These are phyloP conservation scores for Spermophilus dauricus DNA, from an alignment of 2,113 vertebrate genomes.

Conservation along the genomic window DNA sequence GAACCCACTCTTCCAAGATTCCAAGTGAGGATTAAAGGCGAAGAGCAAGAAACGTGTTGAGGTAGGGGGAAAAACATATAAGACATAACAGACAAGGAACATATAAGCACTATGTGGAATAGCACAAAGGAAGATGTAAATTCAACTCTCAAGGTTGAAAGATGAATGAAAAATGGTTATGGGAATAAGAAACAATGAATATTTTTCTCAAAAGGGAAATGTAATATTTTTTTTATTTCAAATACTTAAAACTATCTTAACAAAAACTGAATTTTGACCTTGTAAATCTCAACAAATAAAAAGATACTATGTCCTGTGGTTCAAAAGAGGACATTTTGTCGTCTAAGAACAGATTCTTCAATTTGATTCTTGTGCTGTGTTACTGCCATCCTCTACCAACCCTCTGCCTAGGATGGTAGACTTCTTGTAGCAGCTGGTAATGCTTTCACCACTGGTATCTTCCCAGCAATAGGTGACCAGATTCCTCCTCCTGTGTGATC, in stretches of 20 bases:
- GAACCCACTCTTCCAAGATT: not conserved
- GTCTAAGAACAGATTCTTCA: not conserved
- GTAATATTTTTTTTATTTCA: not conserved
- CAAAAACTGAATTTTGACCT: not conserved
- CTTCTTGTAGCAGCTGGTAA: not conserved
- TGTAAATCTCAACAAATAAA: not conserved
- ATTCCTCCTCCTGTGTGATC: not conserved
- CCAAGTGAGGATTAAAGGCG: slow-evolving; percentile 42
- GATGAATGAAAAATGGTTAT: not conserved
- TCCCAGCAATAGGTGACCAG: not conserved
- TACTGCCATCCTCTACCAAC: not conserved
- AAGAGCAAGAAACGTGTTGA: not conserved
- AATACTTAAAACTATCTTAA: not conserved
- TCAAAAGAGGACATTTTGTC: not conserved
- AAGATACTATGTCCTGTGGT: not conserved
- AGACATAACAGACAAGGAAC: not conserved
- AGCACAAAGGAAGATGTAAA: not conserved
- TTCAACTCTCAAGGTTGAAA: not conserved
- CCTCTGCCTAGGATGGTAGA: not conserved
- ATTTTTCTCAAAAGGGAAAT: not conserved
- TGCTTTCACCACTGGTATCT: not conserved
- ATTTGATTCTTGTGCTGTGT: not conserved
- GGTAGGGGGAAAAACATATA: not conserved
- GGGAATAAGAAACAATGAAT: not conserved
- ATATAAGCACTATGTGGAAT: not conserved